Percentiles rank a stretch among this genome's conserved stretches.
Conservation (phyloP, 2,888 invertebrate species). For the Lypha dubia region DNA sequence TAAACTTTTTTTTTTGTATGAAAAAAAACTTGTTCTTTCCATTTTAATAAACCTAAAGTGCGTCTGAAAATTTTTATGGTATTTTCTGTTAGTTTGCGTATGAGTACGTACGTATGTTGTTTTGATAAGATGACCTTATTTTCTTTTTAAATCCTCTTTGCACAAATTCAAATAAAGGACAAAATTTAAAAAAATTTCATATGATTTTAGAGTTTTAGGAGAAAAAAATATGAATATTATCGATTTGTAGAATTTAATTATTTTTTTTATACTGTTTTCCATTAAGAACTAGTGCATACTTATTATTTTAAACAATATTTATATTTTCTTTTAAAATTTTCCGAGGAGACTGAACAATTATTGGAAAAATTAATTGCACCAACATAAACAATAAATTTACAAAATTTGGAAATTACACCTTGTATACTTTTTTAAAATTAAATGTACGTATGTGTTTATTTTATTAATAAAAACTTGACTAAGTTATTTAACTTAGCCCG, state of each 20-base stretch:
- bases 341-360: too few species aligned
- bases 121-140: slow-evolving; percentile 19
- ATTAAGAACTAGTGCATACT: too few species aligned
- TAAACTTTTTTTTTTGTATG: background rate
- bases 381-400: too few species aligned
- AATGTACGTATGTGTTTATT: too few species aligned
- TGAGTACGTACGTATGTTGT: background rate
- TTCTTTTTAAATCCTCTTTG: slow-evolving; percentile 31
- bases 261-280: too few species aligned
- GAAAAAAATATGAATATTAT: background rate
- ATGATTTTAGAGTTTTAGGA: background rate
- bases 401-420: too few species aligned
- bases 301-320: too few species aligned
- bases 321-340: too few species aligned
- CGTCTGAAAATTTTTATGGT: slow-evolving; percentile 20
- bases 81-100: background rate
- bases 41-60: slow-evolving; percentile 32
- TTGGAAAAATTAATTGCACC: too few species aligned
- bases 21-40: background rate
- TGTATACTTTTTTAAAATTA: too few species aligned
- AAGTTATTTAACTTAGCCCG: too few species aligned
- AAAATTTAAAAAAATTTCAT: background rate
- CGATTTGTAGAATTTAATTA: background rate
- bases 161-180: background rate
- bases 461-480: too few species aligned